Evolutionary conservation across 2,888 invertebrate species (phyloP), one percentile per base, ranked within the genome.

Genomic region (Synanthedon myopaeformis): DNA sequence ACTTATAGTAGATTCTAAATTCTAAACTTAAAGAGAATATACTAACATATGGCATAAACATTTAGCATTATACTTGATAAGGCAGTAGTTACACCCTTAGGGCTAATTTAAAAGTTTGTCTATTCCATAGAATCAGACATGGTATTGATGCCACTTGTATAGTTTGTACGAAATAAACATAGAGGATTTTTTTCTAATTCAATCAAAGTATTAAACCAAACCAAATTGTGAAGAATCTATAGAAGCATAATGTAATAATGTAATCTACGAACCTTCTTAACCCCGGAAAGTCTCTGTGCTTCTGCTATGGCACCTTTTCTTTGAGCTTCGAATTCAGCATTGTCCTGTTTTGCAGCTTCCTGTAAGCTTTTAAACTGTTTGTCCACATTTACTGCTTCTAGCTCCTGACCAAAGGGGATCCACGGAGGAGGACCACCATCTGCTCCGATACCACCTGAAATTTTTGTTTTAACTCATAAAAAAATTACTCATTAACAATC

Each of bases 261-360:
- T 3, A 2, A 35, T 10, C 6, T 35, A 35, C 35, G 10, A 35
- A 86, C 89, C 76, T 91, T 91, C 63, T 89, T 90, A 12, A 87
- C 87, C 41, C 89, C 90, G 35, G 89, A 81, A 6, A 88, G 63
- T 65, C 93, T 92, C 51, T 94, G 91, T 42, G 95, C 96, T 72
- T 95, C 96, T 12, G 96, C 95, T 65, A 97, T 96, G 0, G 95
- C 96, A 59, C 95, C 96, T 71, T 93, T 93, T 56, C 97, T 89
- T 75, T 95, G 95, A n/a, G 92, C 91, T 70, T 96, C 95, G 84
- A 97, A 97, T 71, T 96, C 96, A 1, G 91, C 91, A 76, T 94
- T 92, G 59, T 94, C 94, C 54, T 93, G 91, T 70, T 91, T 91
- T 10, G 84, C 81, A 53, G 89, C 89, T 52, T 86, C 88, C 56